Evolutionary conservation across 2,888 invertebrate species (phyloP).

Genomic region (Alviniconcha strummeri): DNA sequence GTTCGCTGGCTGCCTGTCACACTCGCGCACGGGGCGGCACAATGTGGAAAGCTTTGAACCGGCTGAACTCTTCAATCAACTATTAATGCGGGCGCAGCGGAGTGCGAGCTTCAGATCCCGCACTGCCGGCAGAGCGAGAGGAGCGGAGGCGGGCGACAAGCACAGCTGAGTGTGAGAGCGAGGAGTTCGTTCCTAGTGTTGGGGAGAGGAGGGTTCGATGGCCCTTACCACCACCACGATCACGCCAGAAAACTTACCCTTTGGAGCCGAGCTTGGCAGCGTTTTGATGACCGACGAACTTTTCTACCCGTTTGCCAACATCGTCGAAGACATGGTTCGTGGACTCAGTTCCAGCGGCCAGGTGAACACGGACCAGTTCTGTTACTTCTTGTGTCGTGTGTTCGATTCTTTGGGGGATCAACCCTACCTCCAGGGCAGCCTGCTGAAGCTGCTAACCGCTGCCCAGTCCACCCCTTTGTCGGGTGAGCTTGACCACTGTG

Average conservation of each 20-base stretch:
- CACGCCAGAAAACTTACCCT: conserved; percentile 3
- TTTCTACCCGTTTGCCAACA: conserved; percentile 29
- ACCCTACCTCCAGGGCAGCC: conserved; percentile 25
- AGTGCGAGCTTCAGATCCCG: conserved; percentile 28
- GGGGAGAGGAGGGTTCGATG: conserved; percentile 8
- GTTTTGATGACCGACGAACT: conserved; percentile 32
- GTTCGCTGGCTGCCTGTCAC: conserved; percentile 16
- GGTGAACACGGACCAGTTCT: conserved; percentile 36
- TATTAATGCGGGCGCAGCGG: conserved; percentile 34
- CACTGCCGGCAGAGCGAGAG: conserved; percentile 19
- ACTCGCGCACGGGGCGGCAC: conserved; percentile 30
- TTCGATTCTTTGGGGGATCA: conserved; percentile 28
- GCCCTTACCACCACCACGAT: conserved; percentile 21
- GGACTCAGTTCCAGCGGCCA: conserved; percentile 26
- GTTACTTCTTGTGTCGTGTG: conserved; percentile 35
- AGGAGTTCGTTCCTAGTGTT: background rate
- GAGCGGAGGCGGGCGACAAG: conserved; percentile 20
- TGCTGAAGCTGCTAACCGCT: conserved; percentile 31
- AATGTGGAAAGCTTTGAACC: conserved; percentile 36
- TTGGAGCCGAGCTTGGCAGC: conserved; percentile 16
- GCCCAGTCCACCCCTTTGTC: conserved; percentile 30
- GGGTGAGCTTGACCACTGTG: conserved; percentile 34
- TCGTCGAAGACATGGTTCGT: conserved; percentile 34
- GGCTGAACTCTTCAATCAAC: conserved; percentile 35
- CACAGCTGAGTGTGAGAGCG: background rate